Base-by-base conservation (phyloP, 2,113 vertebrate species). In the Setophaga petechia region DNA sequence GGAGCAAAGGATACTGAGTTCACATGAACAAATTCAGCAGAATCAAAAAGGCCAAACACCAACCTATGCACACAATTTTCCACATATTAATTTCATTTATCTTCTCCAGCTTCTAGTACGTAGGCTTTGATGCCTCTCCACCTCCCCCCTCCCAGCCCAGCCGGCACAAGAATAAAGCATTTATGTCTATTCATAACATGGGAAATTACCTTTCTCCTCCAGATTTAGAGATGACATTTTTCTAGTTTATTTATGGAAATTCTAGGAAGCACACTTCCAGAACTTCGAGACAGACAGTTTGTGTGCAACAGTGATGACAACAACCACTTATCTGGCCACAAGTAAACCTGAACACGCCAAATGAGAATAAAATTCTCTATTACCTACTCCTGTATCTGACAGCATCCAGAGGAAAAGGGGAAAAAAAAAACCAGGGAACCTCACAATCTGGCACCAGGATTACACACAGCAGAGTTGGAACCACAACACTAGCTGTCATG, bases 71-170 rank as follows among this genome's bases (percentile, higher is more conserved):
- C 18, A 46, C 15, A 68, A 59, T 63, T 88, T 11, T 52, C 39
- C 35, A 24, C 2, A 0, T 65, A 57, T 33, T 76, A 85, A 59
- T 76, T 25, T 17, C 24, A 30, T 71, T 62, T 59, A 28, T 87
- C 33, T 79, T 67, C 63, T 55, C 51, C 66, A 75, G 18, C 11
- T 94, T 78, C 31, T 72, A 33, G 14, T 46, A 31, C 49, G 43
- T 39, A 63, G 72, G 28, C 33, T 90, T 71, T 62, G 28, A 66
- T 55, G 57, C 5, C 41, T 43, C 31, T 33, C 23, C 18, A 24
- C 9, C 16, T 41, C 5, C 15, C 11, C 35, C 11, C 0, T 0
- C 12, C 15, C 11, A 0, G 12, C 4, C 24, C 13, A 55, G 14
- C 15, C 14, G 0, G 35, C 22, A 69, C 14, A 68, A 43, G 11